Evolutionary conservation across 2,888 invertebrate species (phyloP), one percentile per base, ranked within the genome.

Genomic region (Polyommatus iphigenia): DNA sequence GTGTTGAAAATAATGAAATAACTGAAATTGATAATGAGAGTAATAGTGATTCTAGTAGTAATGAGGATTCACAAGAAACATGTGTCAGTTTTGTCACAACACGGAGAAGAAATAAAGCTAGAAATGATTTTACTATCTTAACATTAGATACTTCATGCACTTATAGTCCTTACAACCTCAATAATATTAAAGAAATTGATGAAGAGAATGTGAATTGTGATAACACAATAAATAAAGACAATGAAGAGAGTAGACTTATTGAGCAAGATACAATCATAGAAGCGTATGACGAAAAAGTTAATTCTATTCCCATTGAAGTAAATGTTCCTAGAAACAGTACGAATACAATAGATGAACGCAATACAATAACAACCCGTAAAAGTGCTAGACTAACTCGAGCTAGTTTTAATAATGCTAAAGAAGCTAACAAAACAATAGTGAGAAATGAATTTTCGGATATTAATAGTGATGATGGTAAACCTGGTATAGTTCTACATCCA

Each of bases 401-500:
- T 78, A 85, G 82, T 76, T 20, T 20, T 15, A 71, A 15, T 50
- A 18, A 77, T 50, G n/a, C 24, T 32, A n/a, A 71, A 46, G 7
- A 54, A 41, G 8, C 4, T 32, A 62, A 15, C 15, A 67, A 6
- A 77, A 36, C n/a, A 46, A 46, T 41, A 36, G 41, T n/a, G 13
- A 32, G 10, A 13, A 72, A 54, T 57, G 36, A 20, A n/a, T 36
- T 13, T 10, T 32, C 59, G 41, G 57, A 59, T 41, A 15, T 41
- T 2, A 36, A 41, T 24, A 15, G 3, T 24, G 71, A 20, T 57
- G 78, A 78, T 10, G 59, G 54, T 32, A 90, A 88, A 82, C 86
- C 86, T 76, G 84, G 82, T 3, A 90, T 96, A 81, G 88, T 94
- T 15, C 86, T 96, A 2, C 95, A 95, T 82, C 95, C 96, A 15